Base-by-base conservation (phyloP, 2,888 invertebrate genomes). In the Epistrophe eligans region DNA sequence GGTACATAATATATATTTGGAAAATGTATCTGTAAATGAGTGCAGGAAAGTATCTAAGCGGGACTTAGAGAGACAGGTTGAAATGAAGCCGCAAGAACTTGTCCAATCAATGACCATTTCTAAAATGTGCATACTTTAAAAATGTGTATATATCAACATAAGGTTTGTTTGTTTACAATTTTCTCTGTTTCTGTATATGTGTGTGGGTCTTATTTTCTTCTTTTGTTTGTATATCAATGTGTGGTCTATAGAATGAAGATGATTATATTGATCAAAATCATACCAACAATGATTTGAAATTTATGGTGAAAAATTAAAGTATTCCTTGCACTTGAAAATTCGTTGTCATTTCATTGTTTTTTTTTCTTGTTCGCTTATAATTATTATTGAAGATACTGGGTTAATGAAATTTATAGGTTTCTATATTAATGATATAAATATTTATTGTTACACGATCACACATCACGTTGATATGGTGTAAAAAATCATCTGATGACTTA, bases 131-230 rank as follows among this genome's bases (percentile, higher is more conserved):
- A 64, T 1, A 24, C 24, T 24, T 45, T 19, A 50, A 15, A 55
- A 57, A 24, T 24, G 3, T 24, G 24, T 24, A 24, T 64, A 19
- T 55, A 67, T 74, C 73, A 70, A 40, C 66, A 66, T 38, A 67
- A 50, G 28, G n/a, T 70, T 50, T 60, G 52, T 74, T 83, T 83
- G 73, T 83, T 83, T 79, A 84, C 80, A 76, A 71, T 79, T 35
- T 67, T 67, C 38, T 24, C 15, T 19, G 43, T 19, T 43, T 45
- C 1, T 24, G 24, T 24, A 24, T 24, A 9, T 40, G 7, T 70
- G 32, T 70, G 19, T 19, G 15, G 9, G 52, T 24, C 2, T 19
- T 52, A n/a, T 40, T 17, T 50, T 50, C 13, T 66, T 32, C 15
- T 32, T 45, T 35, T 2, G 19, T 50, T 4, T 38, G 3, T n/a